Percentiles rank a stretch among this genome's conserved stretches.
Evolutionary conservation across 1,140 invertebrate genomes (phyloP).

Genomic region (Macrotrachela quadricornifera): DNA sequence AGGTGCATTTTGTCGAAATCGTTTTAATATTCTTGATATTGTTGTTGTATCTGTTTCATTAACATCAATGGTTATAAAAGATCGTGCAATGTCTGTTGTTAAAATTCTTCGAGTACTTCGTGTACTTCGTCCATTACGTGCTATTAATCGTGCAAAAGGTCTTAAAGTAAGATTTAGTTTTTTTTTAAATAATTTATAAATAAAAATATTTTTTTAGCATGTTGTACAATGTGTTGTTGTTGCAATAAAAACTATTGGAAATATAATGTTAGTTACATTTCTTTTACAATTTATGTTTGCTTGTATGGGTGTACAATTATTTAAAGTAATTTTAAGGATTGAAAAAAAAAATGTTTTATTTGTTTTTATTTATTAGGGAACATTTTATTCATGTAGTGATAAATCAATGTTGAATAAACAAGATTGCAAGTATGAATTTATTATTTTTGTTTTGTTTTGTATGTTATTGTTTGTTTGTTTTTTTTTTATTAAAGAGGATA

Average conservation of each 20-base stretch:
- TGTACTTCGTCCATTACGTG: conserved; percentile 83
- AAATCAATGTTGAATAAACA: conserved; percentile 26
- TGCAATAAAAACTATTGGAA: conserved; percentile 31
- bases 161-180: conserved; percentile 65
- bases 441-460: background rate
- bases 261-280: conserved; percentile 51
- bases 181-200: conserved; percentile 11
- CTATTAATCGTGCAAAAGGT: conserved; percentile 98
- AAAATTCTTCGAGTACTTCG: conserved; percentile 95
- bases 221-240: conserved; percentile 31
- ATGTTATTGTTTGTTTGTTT: background rate
- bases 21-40: conserved; percentile 93
- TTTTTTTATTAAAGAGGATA: too few relatives aligned
- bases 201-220: conserved; percentile 9
- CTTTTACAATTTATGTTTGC: conserved; percentile 99
- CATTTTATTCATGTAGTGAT: conserved; percentile 33
- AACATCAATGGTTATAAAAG: conserved; percentile 60
- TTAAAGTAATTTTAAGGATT: conserved; percentile 46
- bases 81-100: conserved; percentile 84
- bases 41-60: conserved; percentile 91
- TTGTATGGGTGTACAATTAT: conserved; percentile 98
- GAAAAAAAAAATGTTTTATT: background rate
- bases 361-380: conserved; percentile 18
- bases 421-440: conserved; percentile 22
- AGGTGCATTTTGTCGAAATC: conserved; percentile 89